These are phyloP conservation scores for Argya squamiceps DNA, from an alignment of 2,797 vertebrate species.

Conservation along the genomic window DNA sequence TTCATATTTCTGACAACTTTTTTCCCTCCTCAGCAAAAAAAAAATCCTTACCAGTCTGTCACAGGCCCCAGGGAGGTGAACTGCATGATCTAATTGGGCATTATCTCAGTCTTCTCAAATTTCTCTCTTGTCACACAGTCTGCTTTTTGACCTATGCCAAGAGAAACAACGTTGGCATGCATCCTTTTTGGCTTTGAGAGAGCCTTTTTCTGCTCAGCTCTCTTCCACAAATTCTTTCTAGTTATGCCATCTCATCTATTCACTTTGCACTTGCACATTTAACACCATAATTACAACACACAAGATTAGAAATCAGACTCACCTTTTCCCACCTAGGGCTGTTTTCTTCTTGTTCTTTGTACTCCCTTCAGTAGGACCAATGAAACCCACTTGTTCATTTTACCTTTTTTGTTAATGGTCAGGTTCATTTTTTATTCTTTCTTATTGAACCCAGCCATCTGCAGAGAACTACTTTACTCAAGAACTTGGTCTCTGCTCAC, in stretches of 20 bases:
- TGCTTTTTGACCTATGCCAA: constrained; percentile 69
- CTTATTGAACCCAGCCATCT: not conserved
- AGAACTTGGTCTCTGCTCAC: constrained; percentile 3
- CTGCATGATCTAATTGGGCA: constrained; percentile 66
- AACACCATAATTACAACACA: constrained; percentile 1
- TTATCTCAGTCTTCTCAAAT: constrained; percentile 64
- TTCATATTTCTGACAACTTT: not conserved
- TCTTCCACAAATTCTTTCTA: constrained; percentile 47
- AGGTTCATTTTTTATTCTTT: constrained; percentile 6
- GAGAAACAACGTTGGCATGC: constrained; percentile 64
- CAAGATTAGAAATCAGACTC: constrained; percentile 23
- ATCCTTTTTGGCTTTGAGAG: constrained; percentile 58
- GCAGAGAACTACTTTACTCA: constrained; percentile 6
- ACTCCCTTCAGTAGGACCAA: not conserved
- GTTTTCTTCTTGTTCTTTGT: constrained; percentile 17
- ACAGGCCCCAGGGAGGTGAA: constrained; percentile 43
- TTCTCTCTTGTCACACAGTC: constrained; percentile 62
- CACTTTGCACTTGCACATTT: constrained; percentile 30
- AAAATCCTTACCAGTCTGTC: constrained; percentile 29
- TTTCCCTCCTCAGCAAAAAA: not conserved
- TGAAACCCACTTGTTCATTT: not conserved
- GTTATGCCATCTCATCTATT: constrained; percentile 48
- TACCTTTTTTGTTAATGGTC: not conserved
- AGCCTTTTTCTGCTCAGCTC: constrained; percentile 56
- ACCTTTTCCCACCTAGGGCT: not conserved